A percentile compares a stretch with the other conserved stretches of the same genome.
Evolutionary conservation across 2,888 invertebrate species (phyloP).

Genomic region (Tenodera sinensis): DNA sequence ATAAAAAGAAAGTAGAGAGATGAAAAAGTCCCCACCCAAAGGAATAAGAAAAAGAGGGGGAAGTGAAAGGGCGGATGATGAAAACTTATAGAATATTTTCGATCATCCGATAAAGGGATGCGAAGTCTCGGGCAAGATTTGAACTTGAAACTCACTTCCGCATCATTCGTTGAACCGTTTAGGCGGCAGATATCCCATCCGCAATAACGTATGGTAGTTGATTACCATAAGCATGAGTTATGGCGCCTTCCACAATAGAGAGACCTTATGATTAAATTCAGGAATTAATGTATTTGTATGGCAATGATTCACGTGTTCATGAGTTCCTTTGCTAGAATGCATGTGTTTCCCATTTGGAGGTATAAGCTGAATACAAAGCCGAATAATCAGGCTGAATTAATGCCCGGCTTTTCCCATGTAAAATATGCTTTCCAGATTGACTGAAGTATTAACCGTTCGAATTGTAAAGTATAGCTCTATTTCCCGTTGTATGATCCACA

Average conservation of each 20-base stretch:
- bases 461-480: background rate
- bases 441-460: background rate
- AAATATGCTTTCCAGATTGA: background rate
- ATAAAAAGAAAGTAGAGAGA: background rate
- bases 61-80: background rate
- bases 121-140: background rate
- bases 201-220: background rate
- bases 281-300: background rate
- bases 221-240: constrained; percentile 1
- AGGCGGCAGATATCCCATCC: background rate
- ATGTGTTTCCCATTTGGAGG: background rate
- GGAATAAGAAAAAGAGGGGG: background rate
- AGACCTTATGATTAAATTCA: background rate
- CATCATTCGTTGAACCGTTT: background rate
- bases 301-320: background rate
- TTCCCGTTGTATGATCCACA: background rate
- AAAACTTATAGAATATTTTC: constrained; percentile 15
- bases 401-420: background rate
- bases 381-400: background rate
- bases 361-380: background rate
- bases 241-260: background rate
- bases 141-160: background rate
- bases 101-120: background rate
- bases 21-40: background rate
- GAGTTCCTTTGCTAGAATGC: background rate